Evolutionary conservation across 2,888 invertebrate genomes (phyloP).

Genomic region (Cosmia trapezina): DNA sequence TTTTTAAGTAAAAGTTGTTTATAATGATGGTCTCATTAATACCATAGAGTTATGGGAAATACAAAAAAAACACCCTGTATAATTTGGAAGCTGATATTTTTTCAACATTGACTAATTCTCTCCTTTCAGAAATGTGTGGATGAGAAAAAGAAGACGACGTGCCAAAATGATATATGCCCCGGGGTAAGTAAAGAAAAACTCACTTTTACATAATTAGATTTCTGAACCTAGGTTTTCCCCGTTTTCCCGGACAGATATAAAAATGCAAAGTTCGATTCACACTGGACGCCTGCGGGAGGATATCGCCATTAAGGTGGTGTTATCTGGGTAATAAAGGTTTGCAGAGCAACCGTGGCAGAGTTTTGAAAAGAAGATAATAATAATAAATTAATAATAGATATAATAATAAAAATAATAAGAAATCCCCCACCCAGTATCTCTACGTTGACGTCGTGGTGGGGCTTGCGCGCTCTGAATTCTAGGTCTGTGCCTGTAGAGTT

Average conservation of each 20-base stretch:
- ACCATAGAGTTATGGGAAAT: too few relatives aligned
- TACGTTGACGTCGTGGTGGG: too few relatives aligned
- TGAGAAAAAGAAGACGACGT: constrained; percentile 25
- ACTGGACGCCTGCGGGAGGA: not conserved
- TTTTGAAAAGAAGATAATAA: not conserved
- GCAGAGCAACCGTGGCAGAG: too few relatives aligned
- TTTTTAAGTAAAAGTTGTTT: too few relatives aligned
- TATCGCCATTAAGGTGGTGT: not conserved
- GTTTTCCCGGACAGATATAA: not conserved
- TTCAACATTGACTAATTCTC: not conserved
- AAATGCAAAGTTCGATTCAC: not conserved
- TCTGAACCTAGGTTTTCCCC: not conserved
- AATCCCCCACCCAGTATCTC: too few relatives aligned
- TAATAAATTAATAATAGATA: too few relatives aligned
- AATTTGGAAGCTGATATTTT: not conserved
- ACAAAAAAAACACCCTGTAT: too few relatives aligned
- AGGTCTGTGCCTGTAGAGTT: too few relatives aligned
- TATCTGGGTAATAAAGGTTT: not conserved
- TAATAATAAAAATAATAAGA: too few relatives aligned
- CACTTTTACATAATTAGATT: not conserved
- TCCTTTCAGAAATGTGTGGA: constrained; percentile 50
- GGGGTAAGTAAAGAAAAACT: constrained; percentile 50
- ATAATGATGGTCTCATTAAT: too few relatives aligned
- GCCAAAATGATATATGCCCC: constrained; percentile 60
- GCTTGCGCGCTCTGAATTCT: too few relatives aligned